Evolutionary conservation across 2,113 vertebrate genomes (phyloP).

Genomic region (Cercocebus atys): DNA sequence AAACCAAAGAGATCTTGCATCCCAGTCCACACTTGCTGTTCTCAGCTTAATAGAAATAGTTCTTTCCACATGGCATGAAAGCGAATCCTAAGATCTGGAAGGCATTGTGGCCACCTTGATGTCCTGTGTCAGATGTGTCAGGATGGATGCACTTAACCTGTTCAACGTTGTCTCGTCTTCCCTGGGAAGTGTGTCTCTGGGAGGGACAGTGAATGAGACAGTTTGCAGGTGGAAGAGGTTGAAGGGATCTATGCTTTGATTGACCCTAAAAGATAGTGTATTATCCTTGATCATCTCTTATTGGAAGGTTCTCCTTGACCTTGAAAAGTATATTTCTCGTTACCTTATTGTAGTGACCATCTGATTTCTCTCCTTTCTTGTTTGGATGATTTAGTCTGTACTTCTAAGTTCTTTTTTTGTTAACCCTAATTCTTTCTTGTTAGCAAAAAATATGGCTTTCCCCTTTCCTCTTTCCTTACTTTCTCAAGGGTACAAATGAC

Average conservation of each 20-base stretch:
- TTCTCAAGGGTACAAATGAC: background rate
- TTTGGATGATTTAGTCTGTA: background rate
- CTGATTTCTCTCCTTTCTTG: constrained; percentile 23
- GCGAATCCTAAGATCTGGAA: background rate
- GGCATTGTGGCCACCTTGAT: background rate
- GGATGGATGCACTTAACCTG: background rate
- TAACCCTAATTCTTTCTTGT: background rate
- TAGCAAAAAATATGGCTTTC: background rate
- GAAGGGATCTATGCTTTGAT: background rate
- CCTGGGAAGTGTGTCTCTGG: background rate
- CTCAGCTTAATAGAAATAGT: background rate
- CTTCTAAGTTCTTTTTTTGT: background rate
- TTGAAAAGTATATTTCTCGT: constrained; percentile 4
- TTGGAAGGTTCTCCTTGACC: background rate
- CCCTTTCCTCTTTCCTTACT: background rate
- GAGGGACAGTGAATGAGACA: background rate
- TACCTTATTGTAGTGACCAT: background rate
- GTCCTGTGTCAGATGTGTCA: background rate
- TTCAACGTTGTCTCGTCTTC: background rate
- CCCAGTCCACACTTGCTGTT: background rate
- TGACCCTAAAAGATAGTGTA: background rate
- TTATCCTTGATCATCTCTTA: background rate
- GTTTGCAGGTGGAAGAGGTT: background rate
- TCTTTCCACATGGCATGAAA: background rate
- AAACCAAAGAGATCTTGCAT: background rate